Evolutionary conservation across 53 echinoderm and acorn worm species (phyloP), one percentile per base, ranked within the genome.

Genomic region (Holothuria scabra): DNA sequence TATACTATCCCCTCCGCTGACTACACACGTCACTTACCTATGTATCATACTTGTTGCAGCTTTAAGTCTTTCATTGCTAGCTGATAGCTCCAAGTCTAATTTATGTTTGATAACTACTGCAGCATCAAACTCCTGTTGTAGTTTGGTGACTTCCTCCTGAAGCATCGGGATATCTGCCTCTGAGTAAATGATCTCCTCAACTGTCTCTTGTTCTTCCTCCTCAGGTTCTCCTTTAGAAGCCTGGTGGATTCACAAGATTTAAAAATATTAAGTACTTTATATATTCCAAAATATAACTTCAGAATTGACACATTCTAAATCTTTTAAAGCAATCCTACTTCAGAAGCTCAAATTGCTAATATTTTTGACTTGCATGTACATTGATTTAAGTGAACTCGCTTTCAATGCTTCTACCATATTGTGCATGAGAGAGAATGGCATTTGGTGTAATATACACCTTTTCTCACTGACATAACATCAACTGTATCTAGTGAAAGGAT

Each of bases 41-140:
- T 89, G 85, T 41, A 99, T 94, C 99, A 99, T 99, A 63, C 90
- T 92, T 25, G 94, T 95, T 23, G 99, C 99, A 8, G 99, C 94
- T 70, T 90, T 87, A 9, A 99, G 84, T 80, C 94, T 94, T 80
- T 99, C 99, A 58, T 99, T 99, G 56, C 94, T 99, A 1, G 99
- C 99, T n/a, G 84, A 86, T 25, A 99, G 85, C 38, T 99, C 99
- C 28, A 92, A 87, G 66, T 99, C 99, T 59, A 99, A 85, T 20
- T 92, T 88, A 57, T 95, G 99, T 31, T 99, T 99, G 28, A 85
- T 85, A 2, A 92, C 94, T 25, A 99, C 99, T 22, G 99, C 90
- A 12, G 94, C 99, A 81, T 99, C 99, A 89, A 99, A 95, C 91
- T 92, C 84, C 46, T 63, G 61, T 87, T 95, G 99, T 10, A 95